A percentile compares a stretch with the other conserved stretches of the same genome.
Conservation (phyloP, 2,888 invertebrate species). For the Panzeria rudis region DNA sequence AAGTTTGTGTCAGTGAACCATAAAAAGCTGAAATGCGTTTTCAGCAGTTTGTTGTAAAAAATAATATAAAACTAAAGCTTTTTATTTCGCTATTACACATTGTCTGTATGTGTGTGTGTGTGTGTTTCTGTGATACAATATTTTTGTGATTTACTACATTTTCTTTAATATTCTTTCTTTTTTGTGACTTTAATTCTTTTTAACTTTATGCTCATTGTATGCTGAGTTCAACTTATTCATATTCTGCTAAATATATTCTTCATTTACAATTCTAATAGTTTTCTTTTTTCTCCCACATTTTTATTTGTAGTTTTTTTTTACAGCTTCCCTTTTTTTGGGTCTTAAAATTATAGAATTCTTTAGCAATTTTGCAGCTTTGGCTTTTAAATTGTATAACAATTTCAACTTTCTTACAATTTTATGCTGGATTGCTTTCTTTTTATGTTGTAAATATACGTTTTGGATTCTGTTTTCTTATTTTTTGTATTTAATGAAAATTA, state of each 20-base stretch:
- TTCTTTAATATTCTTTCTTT: slow-evolving; percentile 33
- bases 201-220: slow-evolving; percentile 7
- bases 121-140: slow-evolving; percentile 12
- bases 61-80: slow-evolving; percentile 38
- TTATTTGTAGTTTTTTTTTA: not conserved
- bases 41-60: slow-evolving; percentile 56
- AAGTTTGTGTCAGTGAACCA: slow-evolving; percentile 66
- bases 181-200: slow-evolving; percentile 58
- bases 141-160: slow-evolving; percentile 56
- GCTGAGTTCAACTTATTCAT: slow-evolving; percentile 35
- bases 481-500: slow-evolving; percentile 37
- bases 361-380: slow-evolving; percentile 31
- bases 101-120: not conserved
- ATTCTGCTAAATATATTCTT: slow-evolving; percentile 48
- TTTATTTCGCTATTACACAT: not conserved
- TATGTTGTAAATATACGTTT: slow-evolving; percentile 15
- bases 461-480: slow-evolving; percentile 1
- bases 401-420: slow-evolving; percentile 32
- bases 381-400: slow-evolving; percentile 40
- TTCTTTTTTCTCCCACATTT: slow-evolving; percentile 10
- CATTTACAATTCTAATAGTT: slow-evolving; percentile 68
- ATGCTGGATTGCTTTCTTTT: slow-evolving; percentile 42
- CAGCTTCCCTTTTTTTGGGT: slow-evolving; percentile 1
- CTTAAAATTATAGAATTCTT: slow-evolving; percentile 41
- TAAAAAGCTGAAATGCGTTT: slow-evolving; percentile 65